A percentile compares a stretch with the other conserved stretches of the same genome.
phyloP scores from a whole-genome alignment of 2,113 vertebrate species.

The Mormyrus lacerda region DNA sequence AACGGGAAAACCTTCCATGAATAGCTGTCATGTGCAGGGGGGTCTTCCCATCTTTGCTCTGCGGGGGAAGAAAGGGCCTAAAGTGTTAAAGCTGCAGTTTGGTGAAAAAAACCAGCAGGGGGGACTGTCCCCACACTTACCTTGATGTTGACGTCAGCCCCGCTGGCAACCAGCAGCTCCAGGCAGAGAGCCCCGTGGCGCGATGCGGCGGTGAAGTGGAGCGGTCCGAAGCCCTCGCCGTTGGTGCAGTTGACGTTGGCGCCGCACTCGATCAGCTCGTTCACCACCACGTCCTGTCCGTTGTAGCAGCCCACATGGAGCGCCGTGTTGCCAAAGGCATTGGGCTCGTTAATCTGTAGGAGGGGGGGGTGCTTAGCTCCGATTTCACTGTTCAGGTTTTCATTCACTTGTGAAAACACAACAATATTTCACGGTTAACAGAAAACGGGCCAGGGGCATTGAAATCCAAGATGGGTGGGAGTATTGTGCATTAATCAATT shows the following conservation, averaged over 20 bases:
- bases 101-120: neutral
- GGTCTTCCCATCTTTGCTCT: constrained; percentile 99
- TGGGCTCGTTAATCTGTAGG: constrained; percentile 87
- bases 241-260: constrained; percentile 95
- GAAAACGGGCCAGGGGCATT: neutral
- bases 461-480: neutral
- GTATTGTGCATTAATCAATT: neutral
- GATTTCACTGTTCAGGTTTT: neutral
- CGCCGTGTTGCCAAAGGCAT: constrained; percentile 90
- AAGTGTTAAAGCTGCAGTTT: neutral
- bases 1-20: constrained; percentile 95
- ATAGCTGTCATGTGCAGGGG: constrained; percentile 97
- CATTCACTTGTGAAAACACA: neutral
- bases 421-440: neutral
- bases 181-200: constrained; percentile 90
- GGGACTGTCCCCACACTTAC: constrained; percentile 50
- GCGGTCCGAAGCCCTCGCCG: constrained; percentile 86
- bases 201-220: constrained; percentile 92
- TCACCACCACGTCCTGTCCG: constrained; percentile 95
- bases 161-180: constrained; percentile 87
- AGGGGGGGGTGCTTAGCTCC: neutral
- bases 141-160: constrained; percentile 92
- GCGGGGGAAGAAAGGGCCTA: constrained; percentile 25
- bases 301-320: constrained; percentile 97
- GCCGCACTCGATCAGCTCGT: constrained; percentile 90